Evolutionary conservation across 2,113 vertebrate species (phyloP), one percentile per base, ranked within the genome.

Genomic region (Fregata magnificens): DNA sequence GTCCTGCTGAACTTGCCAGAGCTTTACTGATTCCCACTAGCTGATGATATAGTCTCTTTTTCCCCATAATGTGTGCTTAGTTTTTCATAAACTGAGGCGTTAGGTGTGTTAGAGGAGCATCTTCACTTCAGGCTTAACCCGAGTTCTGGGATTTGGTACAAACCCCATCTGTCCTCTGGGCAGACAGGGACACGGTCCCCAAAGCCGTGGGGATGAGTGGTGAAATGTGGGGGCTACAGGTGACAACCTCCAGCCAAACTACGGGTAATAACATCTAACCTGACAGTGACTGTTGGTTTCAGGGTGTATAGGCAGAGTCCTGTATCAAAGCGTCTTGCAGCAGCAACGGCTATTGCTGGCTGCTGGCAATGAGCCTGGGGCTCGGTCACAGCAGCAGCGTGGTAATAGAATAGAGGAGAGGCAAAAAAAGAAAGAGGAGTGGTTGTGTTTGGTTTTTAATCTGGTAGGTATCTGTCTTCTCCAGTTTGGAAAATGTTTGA

Each of bases 151-250:
- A 16, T 50, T 26, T 63, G 58, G 67, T 29, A 19, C 28, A 38
- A 86, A 22, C 34, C 50, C 31, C 32, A 5, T 6, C 3, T 16
- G 12, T 9, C 7, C 47, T 20, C 36, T 16, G 61, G 40, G 69
- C 36, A 50, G 28, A 3, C 34, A 40, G 29, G 69, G 49, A 5
- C 44, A 44, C 1, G 4, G 62, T 65, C 63, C 31, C 18, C 67
- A 70, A 34, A 77, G 63, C 58, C 4, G 1, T 0, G 19, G 71
- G 90, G 36, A 55, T 50, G 4, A 45, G 65, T 3, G 10, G n/a
- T 24, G 71, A 21, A 38, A 19, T 4, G 45, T 4, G 50, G 62
- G 38, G 5, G 6, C 42, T 16, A 2, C 1, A 1, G 28, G 25
- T 14, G 62, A 22, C n/a, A 65, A 56, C 34, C 38, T 72, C 38